These are phyloP conservation scores for Ennomos quercinarius DNA, from an alignment of 2,888 invertebrate genomes.

Conservation along the genomic window DNA sequence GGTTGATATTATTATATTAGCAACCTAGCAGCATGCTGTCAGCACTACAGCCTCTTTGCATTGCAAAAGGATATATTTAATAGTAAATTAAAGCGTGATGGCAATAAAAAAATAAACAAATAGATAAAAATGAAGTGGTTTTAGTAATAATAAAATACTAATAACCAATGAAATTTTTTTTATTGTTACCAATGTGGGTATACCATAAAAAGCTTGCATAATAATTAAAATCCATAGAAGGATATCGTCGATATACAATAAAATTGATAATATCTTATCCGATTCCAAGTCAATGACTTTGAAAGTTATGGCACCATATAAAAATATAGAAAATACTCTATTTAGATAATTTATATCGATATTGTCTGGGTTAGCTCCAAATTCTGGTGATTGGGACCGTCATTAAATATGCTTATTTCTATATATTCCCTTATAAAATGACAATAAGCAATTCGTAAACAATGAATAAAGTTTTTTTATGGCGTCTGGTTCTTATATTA, in stretches of 20 bases:
- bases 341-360: constrained; percentile 18
- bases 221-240: constrained; percentile 5
- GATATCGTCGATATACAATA: constrained; percentile 2
- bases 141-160: no score
- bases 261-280: constrained; percentile 6
- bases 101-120: no score
- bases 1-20: no score
- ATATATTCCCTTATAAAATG: constrained; percentile 29
- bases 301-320: constrained; percentile 11
- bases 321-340: constrained; percentile 27
- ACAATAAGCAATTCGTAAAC: constrained; percentile 34
- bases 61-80: no score
- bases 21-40: no score
- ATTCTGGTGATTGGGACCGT: constrained; percentile 20
- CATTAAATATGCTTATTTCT: constrained; percentile 31
- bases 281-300: constrained; percentile 4
- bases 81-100: no score
- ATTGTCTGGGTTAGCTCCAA: constrained; percentile 22
- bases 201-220: background rate
- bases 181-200: constrained; percentile 3
- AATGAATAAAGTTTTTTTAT: constrained; percentile 36
- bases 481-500: constrained; percentile 42
- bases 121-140: no score
- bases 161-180: background rate
- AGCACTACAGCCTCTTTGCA: no score